A percentile compares a stretch with the other conserved stretches of the same genome.
Conservation (phyloP, 2,113 vertebrate species). For the Albula goreensis region DNA sequence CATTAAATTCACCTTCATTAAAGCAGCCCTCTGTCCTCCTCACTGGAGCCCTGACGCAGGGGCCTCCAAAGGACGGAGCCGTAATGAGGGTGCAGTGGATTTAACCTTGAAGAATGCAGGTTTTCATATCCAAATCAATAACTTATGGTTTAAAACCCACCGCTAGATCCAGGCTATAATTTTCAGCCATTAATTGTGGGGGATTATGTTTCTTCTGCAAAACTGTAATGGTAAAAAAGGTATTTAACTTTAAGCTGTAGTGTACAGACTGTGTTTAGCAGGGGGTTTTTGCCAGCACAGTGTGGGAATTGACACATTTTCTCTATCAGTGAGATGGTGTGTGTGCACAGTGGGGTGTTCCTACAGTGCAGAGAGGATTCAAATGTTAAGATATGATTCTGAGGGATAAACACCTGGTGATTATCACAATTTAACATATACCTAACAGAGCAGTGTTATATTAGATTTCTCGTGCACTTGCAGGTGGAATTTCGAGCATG, state of each 20-base stretch:
- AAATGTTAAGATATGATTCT: slow-evolving; percentile 50
- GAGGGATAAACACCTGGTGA: slow-evolving; percentile 54
- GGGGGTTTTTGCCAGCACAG: slow-evolving; percentile 22
- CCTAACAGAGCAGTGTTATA: slow-evolving; percentile 45
- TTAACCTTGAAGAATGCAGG: slow-evolving; percentile 79
- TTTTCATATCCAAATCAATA: slow-evolving; percentile 83
- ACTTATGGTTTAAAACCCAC: slow-evolving; percentile 75
- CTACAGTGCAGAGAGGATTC: slow-evolving; percentile 60
- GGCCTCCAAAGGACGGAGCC: slow-evolving; percentile 77
- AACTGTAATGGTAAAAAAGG: slow-evolving; percentile 50
- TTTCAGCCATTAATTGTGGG: slow-evolving; percentile 73
- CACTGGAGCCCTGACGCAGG: slow-evolving; percentile 61
- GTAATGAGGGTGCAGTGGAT: slow-evolving; percentile 78
- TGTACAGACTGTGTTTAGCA: slow-evolving; percentile 57
- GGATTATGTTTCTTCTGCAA: slow-evolving; percentile 71
- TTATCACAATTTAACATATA: slow-evolving; percentile 51
- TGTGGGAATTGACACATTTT: slow-evolving; percentile 56
- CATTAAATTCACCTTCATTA: slow-evolving; percentile 85
- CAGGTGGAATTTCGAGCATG: slow-evolving; percentile 49
- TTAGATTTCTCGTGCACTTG: slow-evolving; percentile 23
- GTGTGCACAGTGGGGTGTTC: slow-evolving; percentile 49
- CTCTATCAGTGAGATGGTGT: slow-evolving; percentile 50
- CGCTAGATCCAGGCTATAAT: slow-evolving; percentile 72
- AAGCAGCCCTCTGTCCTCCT: slow-evolving; percentile 72
- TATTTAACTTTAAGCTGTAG: slow-evolving; percentile 64